Conservation (phyloP, 2,113 vertebrate genomes). For the Felis chaus region DNA sequence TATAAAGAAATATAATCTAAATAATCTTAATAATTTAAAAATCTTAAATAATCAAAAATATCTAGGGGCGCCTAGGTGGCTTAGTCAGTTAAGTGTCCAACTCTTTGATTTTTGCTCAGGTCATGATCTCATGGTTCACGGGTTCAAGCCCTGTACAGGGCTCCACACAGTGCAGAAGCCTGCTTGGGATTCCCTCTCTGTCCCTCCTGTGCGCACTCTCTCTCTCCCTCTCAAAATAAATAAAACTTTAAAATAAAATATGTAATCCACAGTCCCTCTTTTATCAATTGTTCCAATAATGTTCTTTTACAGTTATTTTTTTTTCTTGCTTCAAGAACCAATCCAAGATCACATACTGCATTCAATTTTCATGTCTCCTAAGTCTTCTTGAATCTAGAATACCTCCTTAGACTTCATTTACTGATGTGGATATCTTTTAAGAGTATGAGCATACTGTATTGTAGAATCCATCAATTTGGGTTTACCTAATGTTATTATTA, state of each 20-base stretch:
- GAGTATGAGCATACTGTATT: background rate
- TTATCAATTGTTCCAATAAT: background rate
- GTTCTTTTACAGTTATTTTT: background rate
- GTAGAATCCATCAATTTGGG: background rate
- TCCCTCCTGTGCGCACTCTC: too few relatives aligned
- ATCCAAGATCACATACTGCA: background rate
- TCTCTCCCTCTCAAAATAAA: too few relatives aligned
- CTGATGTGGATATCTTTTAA: background rate
- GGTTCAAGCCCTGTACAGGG: too few relatives aligned
- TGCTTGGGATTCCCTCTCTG: too few relatives aligned
- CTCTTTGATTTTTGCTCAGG: too few relatives aligned
- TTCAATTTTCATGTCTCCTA: background rate
- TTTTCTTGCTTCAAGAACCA: background rate
- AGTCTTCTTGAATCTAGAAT: background rate
- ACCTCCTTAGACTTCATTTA: background rate
- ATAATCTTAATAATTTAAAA: background rate
- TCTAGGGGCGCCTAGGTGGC: too few relatives aligned
- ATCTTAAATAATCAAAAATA: background rate
- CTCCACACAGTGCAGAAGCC: too few relatives aligned
- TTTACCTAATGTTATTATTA: background rate
- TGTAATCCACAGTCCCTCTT: background rate
- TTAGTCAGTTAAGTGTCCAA: too few relatives aligned
- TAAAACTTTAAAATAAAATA: background rate
- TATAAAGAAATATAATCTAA: background rate
- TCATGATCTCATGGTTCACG: too few relatives aligned